Conservation (phyloP, 1,140 invertebrate species). For the Epicauta chinensis region DNA sequence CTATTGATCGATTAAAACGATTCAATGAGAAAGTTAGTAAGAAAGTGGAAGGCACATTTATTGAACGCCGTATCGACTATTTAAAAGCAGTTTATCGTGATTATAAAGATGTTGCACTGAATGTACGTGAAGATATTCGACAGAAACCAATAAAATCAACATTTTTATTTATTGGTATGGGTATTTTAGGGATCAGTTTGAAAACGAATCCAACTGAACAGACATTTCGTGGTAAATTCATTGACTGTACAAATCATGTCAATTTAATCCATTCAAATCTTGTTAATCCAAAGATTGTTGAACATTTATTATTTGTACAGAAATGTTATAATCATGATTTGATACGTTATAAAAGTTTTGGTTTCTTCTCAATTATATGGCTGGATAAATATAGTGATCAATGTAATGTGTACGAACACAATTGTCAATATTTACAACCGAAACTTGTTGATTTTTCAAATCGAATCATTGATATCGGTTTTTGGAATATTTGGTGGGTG, state of each 20-base stretch:
- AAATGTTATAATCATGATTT: constrained; percentile 59
- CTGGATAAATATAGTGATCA: constrained; percentile 58
- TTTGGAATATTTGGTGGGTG: constrained; percentile 68
- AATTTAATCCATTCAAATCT: constrained; percentile 57
- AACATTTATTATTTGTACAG: constrained; percentile 58
- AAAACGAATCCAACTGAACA: constrained; percentile 60
- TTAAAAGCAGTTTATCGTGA: constrained; percentile 56
- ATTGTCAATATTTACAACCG: constrained; percentile 65
- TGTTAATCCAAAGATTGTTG: constrained; percentile 58
- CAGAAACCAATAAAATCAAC: constrained; percentile 50
- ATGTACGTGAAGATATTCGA: constrained; percentile 51
- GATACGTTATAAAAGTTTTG: constrained; percentile 58
- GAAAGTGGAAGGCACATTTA: constrained; percentile 52
- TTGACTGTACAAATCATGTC: constrained; percentile 54
- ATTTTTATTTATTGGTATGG: constrained; percentile 44
- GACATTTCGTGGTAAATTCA: constrained; percentile 53
- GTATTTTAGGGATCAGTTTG: constrained; percentile 41
- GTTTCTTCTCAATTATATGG: constrained; percentile 70
- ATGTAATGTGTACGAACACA: constrained; percentile 62
- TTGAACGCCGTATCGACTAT: constrained; percentile 57
- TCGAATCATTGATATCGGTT: constrained; percentile 70
- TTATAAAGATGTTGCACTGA: constrained; percentile 53
- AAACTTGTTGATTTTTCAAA: constrained; percentile 52
- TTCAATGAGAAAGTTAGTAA: constrained; percentile 21
- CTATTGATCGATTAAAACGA: constrained; percentile 15